Evolutionary conservation across 2,113 vertebrate species (phyloP).

Genomic region (Panthera leo): DNA sequence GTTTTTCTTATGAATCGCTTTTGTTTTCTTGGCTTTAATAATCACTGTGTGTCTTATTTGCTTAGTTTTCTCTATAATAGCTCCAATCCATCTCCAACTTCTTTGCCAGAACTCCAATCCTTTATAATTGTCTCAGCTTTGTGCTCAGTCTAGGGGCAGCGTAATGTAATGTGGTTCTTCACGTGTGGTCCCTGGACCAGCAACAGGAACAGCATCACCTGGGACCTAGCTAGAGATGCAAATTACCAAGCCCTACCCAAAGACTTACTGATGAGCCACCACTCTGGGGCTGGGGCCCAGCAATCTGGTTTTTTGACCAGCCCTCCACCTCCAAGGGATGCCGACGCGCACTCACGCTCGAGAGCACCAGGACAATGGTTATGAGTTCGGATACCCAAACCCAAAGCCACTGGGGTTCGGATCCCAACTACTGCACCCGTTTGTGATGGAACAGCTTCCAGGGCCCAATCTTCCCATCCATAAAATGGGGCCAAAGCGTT

Average conservation of each 20-base stretch:
- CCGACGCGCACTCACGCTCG: background rate
- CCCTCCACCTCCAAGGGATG: background rate
- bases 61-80: conserved; percentile 34
- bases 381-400: background rate
- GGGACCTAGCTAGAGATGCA: background rate
- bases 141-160: background rate
- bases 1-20: conserved; percentile 50
- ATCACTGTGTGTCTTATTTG: conserved; percentile 37
- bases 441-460: background rate
- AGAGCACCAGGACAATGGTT: background rate
- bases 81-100: background rate
- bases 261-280: background rate
- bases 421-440: background rate
- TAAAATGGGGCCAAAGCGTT: background rate
- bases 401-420: background rate
- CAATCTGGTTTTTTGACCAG: background rate
- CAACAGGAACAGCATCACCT: background rate
- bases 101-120: background rate
- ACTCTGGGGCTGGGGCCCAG: background rate
- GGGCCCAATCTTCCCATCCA: background rate
- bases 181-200: background rate
- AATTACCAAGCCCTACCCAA: background rate
- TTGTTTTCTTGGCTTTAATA: conserved; percentile 41
- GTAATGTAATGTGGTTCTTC: background rate
- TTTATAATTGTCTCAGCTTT: background rate